These are phyloP conservation scores for Coccyzus lansbergi DNA, from an alignment of 2,797 vertebrate genomes.

Conservation along the genomic window DNA sequence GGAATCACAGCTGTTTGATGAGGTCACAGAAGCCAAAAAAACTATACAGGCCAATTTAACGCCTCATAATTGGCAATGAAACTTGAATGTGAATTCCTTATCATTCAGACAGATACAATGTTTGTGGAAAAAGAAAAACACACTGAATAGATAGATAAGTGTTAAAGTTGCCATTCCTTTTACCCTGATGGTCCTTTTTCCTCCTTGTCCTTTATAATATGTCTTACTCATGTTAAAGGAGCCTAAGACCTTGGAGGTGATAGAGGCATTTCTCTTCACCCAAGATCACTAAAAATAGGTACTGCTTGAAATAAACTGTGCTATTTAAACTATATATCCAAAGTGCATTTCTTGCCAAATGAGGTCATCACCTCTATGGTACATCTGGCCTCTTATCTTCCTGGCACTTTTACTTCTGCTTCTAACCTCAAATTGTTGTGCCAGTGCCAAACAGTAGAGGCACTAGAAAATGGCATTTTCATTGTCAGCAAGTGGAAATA, in stretches of 20 bases:
- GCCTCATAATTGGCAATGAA: constrained; percentile 40
- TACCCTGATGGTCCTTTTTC: background rate
- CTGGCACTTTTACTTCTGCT: constrained; percentile 38
- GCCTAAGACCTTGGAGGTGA: background rate
- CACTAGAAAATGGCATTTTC: constrained; percentile 28
- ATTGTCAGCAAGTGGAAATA: background rate
- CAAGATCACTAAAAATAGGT: background rate
- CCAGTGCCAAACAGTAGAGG: background rate
- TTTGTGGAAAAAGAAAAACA: background rate
- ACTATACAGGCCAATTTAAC: constrained; percentile 60
- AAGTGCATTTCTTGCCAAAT: background rate
- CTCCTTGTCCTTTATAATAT: background rate
- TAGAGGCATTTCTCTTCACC: background rate
- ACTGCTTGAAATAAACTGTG: background rate
- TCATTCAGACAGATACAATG: background rate
- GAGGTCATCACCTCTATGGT: constrained; percentile 27
- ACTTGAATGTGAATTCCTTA: constrained; percentile 8
- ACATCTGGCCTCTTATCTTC: constrained; percentile 52
- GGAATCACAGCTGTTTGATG: constrained; percentile 69
- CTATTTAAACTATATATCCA: background rate
- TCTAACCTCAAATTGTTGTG: constrained; percentile 35
- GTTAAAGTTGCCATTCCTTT: background rate
- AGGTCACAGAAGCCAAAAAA: constrained; percentile 62
- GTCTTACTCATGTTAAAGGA: background rate
- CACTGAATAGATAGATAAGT: background rate